A percentile compares a stretch with the other conserved stretches of the same genome.
phyloP scores from a whole-genome alignment of 2,797 vertebrate genomes.

The Dipus sagitta region DNA sequence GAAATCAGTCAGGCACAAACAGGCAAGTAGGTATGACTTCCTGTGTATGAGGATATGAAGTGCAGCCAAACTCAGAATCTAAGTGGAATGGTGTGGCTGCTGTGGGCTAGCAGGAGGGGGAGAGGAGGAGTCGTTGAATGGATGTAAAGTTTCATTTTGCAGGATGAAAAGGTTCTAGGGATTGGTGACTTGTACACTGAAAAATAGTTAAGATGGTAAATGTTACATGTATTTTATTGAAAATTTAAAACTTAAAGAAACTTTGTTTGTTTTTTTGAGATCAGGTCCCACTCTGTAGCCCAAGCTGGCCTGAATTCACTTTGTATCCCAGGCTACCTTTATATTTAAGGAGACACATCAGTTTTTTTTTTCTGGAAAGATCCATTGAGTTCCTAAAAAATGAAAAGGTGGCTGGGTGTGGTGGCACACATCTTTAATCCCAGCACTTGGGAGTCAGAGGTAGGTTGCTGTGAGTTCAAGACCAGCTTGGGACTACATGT shows the following conservation, averaged over 20 bases:
- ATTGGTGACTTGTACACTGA: neutral
- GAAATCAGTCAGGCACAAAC: neutral
- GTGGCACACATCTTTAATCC: too few species aligned
- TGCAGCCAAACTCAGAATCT: neutral
- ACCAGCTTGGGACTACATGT: too few species aligned
- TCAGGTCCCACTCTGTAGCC: too few species aligned
- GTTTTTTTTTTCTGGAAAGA: constrained; percentile 9
- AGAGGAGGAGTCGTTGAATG: neutral
- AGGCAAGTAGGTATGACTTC: neutral
- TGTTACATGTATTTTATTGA: neutral
- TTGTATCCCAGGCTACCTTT: too few species aligned
- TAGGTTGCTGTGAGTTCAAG: too few species aligned
- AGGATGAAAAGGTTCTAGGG: neutral
- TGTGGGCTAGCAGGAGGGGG: neutral
- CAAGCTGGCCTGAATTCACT: too few species aligned
- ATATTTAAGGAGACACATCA: neutral
- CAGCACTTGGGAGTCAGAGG: too few species aligned
- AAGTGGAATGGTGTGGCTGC: neutral
- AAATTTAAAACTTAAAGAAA: neutral
- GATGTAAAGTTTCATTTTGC: neutral
- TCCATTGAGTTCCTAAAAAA: neutral
- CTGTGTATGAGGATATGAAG: neutral
- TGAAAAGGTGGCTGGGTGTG: too few species aligned
- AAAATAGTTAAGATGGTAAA: neutral
- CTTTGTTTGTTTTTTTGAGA: too few species aligned